Base-by-base conservation (phyloP, 2,888 invertebrate species). In the Lithophane leautieri region DNA sequence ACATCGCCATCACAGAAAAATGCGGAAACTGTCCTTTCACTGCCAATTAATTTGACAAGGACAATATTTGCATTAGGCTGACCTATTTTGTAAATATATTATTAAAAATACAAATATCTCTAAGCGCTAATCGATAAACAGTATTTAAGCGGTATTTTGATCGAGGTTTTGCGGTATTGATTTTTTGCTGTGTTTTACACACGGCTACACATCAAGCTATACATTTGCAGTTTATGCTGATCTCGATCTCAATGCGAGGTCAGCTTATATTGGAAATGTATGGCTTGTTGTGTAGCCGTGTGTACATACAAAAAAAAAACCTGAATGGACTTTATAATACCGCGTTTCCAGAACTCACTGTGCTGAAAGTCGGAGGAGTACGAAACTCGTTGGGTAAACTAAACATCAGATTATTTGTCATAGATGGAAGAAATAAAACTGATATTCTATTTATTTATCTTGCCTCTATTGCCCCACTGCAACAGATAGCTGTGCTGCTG, bases 11-110 rank as follows among this genome's bases (percentile, higher is more conserved):
- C 25, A 60, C n/a, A 11, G 50, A 83, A 78, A 73, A 74, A 76
- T 73, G 58, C 70, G 73, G 70, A 74, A 76, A 69, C 63, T 60
- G 34, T 70, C 69, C 65, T 81, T 83, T 77, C 67, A 76, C 79
- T 44, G 50, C 14, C 52, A 67, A 56, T 44, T 52, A 60, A 16
- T 1, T 42, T 52, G 58, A 60, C 58, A 74, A 80, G 75, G 65
- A 62, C 34, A 50, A 22, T 54, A 28, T 61, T 80, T 65, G n/a
- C 56, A 19, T 47, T 65, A 22, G 16, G 6, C 60, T 40, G 28
- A 50, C 28, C 28, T 68, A 28, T 25, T 25, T 50, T 34, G 12
- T 42, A 25, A 34, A 34, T 70, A n/a, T 50, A 2, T 19, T 9
- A 66, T 70, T 70, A 34, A n/a, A 14, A 44, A 67, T 34, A 70